A percentile compares a stretch with the other conserved stretches of the same genome.
phyloP scores from a whole-genome alignment of 2,113 vertebrate species.

The Pholis gunnellus region DNA sequence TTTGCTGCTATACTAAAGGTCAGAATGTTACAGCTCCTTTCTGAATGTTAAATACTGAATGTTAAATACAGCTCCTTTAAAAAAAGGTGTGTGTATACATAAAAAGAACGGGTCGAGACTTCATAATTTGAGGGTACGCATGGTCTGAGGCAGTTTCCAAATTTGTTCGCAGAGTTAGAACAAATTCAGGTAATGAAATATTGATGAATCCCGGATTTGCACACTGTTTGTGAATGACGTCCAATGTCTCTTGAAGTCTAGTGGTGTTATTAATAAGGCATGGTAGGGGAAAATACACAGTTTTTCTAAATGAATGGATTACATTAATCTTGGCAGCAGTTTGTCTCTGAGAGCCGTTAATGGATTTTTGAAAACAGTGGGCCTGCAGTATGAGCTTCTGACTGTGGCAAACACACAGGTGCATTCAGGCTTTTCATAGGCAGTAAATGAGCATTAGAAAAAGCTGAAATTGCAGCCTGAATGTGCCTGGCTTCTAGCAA shows the following conservation, averaged over 20 bases:
- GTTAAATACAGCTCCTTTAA: neutral
- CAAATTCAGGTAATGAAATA: neutral
- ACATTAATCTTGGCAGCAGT: neutral
- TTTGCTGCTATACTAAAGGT: neutral
- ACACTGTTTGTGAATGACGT: neutral
- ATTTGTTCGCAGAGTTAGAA: neutral
- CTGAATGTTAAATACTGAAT: neutral
- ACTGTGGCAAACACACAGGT: slow-evolving; percentile 19
- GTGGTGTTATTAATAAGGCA: slow-evolving; percentile 1
- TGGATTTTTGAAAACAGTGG: slow-evolving; percentile 17
- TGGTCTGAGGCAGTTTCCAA: no score
- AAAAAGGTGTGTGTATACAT: neutral
- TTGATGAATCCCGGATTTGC: no score
- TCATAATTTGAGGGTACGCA: no score
- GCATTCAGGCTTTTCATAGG: slow-evolving; percentile 14
- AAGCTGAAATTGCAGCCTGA: slow-evolving; percentile 16
- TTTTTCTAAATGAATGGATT: slow-evolving; percentile 31
- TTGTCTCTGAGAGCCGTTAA: slow-evolving; percentile 22
- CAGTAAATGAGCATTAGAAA: slow-evolving; percentile 15
- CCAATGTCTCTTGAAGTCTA: slow-evolving; percentile 7
- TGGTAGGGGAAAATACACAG: neutral
- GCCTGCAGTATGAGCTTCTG: slow-evolving; percentile 6
- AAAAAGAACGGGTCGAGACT: no score
- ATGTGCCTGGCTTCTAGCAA: neutral
- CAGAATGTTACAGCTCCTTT: no score